Percentiles rank a stretch among this genome's conserved stretches.
Conservation (phyloP, 2,113 vertebrate species). For the Rhegmatorhina hoffmannsi region DNA sequence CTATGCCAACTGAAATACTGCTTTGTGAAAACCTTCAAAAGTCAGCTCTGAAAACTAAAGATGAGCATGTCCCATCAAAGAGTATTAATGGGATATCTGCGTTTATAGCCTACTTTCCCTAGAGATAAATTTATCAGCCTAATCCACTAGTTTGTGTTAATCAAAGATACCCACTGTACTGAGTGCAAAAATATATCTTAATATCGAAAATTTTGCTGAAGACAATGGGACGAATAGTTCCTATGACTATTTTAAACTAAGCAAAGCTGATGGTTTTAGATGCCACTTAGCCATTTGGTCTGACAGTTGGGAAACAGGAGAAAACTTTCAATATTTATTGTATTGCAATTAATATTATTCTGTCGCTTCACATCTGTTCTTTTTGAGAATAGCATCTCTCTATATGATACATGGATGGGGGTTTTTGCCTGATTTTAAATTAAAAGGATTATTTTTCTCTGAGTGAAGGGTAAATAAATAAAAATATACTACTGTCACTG, state of each 20-base stretch:
- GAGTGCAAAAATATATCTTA: background rate
- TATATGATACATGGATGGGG: background rate
- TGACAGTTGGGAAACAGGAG: background rate
- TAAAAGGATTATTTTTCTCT: background rate
- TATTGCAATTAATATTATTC: background rate
- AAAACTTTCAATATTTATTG: background rate
- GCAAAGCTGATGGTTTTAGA: background rate
- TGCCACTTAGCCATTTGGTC: background rate
- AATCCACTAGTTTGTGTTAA: background rate
- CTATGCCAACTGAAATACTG: background rate
- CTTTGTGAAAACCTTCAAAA: background rate
- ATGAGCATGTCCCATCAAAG: background rate
- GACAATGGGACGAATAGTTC: background rate
- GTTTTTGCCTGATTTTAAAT: background rate
- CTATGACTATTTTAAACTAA: background rate
- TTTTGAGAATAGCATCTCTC: background rate
- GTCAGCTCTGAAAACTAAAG: background rate
- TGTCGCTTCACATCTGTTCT: background rate
- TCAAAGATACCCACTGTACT: accelerated
- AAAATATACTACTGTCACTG: background rate
- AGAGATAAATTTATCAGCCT: background rate
- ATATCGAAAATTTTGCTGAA: background rate
- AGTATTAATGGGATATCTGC: background rate
- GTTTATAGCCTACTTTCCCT: background rate
- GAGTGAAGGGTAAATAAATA: background rate